Base-by-base conservation (phyloP, 2,113 vertebrate species). In the Labrus mixtus region DNA sequence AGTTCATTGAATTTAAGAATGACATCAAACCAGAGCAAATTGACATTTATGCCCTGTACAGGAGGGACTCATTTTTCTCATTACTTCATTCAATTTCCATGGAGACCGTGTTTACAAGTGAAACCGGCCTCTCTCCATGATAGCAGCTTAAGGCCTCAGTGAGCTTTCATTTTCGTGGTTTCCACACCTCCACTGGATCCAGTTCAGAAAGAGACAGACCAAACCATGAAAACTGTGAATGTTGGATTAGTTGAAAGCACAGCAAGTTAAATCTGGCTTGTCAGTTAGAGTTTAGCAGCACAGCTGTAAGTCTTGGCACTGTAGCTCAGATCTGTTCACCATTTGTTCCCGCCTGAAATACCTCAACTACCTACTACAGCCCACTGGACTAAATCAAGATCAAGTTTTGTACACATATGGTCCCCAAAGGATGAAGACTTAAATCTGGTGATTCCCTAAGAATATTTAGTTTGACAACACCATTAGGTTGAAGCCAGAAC, bases 61-160 rank as follows among this genome's bases (percentile, higher is more conserved):
- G 51, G 65, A 71, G 46, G 16, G 37, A 70, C 22, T 57, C 22
- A 29, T 56, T 55, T 50, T 62, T 77, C 59, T 62, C 6, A 12
- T 54, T 8, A 37, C 33, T 68, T 51, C 46, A 70, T 63, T 15
- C 8, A 53, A 23, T 72, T 66, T 58, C 81, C 63, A 58, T 46
- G 75, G 73, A 76, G 41, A 74, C 67, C 2, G 36, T 66, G 46
- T 65, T 67, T 43, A 59, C 22, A 48, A 41, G 37, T 69, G 23
- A 25, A 79, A 53, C 37, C 7, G 15, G 43, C 11, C 3, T 29
- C n/a, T 66, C 16, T n/a, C n/a, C n/a, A 20, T 73, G 62, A 68
- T 16, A 54, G 39, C 56, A 17, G 22, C 51, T 12, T 8, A 11
- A 53, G 29, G 56, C 58, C 51, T 20, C 64, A 45, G 36, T 39